These are phyloP conservation scores for Alca torda DNA, from an alignment of 2,797 vertebrate genomes.

Conservation along the genomic window DNA sequence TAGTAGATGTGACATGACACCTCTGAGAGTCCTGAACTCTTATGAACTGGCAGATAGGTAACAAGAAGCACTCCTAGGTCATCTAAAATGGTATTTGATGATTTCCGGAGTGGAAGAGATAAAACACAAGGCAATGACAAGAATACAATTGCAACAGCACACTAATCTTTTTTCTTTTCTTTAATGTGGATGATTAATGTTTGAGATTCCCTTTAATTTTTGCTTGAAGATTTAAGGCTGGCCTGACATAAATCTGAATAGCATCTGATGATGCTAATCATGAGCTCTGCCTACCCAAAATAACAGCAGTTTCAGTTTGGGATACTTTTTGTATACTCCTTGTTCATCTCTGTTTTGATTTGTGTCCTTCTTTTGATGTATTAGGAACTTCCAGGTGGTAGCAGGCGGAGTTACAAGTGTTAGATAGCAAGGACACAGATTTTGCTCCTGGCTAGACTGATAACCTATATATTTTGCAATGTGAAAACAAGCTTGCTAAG, in stretches of 20 bases:
- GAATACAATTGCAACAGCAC: neutral
- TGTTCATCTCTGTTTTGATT: neutral
- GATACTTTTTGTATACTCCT: neutral
- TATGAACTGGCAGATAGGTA: neutral
- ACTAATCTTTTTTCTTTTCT: neutral
- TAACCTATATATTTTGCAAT: neutral
- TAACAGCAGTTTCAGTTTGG: neutral
- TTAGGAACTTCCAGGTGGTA: neutral
- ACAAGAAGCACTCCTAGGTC: neutral
- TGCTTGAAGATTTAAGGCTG: neutral
- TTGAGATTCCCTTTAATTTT: slow-evolving; percentile 13
- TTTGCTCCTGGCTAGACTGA: slow-evolving; percentile 2
- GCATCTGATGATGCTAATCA: neutral
- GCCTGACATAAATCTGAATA: neutral
- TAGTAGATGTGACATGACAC: neutral
- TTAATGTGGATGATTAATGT: neutral
- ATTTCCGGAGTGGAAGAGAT: neutral
- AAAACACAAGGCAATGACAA: neutral
- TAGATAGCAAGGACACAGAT: neutral
- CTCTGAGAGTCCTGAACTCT: neutral
- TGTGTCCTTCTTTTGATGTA: neutral
- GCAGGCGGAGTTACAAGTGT: neutral
- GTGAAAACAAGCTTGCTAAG: neutral
- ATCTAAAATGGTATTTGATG: neutral
- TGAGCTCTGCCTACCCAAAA: neutral